Conservation (phyloP, 2,888 invertebrate genomes). For the Griposia aprilina region DNA sequence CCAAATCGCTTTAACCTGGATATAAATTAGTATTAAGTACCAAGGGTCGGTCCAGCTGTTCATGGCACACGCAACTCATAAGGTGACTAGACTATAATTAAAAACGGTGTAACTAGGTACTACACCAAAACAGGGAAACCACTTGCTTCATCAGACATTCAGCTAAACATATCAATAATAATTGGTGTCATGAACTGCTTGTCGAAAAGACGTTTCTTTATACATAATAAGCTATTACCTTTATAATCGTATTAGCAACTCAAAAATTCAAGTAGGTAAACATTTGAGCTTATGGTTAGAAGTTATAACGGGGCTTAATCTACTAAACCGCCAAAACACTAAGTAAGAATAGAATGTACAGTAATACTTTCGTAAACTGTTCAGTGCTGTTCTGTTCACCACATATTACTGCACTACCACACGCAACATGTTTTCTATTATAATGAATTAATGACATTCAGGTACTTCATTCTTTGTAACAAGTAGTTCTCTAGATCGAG, state of each 20-base stretch:
- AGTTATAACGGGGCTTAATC: not conserved
- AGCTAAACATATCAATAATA: too few species aligned
- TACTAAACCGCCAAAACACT: not conserved
- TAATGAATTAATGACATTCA: not conserved
- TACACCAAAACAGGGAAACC: not conserved
- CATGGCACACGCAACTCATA: not conserved
- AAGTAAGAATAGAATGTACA: too few species aligned
- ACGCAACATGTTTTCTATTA: not conserved
- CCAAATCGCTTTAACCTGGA: not conserved
- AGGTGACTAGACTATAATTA: not conserved
- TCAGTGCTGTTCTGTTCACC: not conserved
- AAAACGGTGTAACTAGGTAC: not conserved
- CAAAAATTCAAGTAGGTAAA: not conserved
- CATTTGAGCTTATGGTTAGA: not conserved
- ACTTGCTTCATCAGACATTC: not conserved
- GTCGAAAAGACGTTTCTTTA: too few species aligned
- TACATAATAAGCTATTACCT: not conserved
- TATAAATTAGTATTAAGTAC: not conserved
- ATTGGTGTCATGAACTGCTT: not conserved
- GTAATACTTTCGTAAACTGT: not conserved
- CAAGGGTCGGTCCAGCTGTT: accelerated
- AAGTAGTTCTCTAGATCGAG: not conserved
- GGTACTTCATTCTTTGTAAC: not conserved
- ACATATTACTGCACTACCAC: not conserved
- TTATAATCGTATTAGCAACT: not conserved